Conservation (phyloP, 2,113 vertebrate genomes). For the Perognathus longimembris region DNA sequence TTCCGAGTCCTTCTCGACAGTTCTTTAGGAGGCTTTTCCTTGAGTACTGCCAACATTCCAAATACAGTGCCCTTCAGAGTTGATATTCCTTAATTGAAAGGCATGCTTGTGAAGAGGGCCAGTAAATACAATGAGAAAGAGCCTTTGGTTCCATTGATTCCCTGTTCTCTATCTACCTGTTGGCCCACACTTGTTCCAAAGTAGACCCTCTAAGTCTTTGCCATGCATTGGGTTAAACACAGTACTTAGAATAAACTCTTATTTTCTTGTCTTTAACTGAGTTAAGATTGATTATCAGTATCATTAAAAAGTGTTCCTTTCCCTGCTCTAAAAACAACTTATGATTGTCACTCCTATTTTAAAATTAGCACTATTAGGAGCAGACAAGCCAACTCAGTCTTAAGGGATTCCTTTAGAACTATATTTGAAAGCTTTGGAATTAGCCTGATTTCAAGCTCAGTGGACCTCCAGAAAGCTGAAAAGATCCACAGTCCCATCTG, state of each 20-base stretch:
- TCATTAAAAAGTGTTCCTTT: constrained; percentile 12
- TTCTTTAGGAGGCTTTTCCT: not conserved
- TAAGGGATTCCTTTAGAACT: not conserved
- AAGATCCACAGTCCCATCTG: not conserved
- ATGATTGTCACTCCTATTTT: not conserved
- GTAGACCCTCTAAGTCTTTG: not conserved
- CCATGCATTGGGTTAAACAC: not conserved
- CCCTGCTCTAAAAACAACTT: not conserved
- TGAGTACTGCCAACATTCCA: not conserved
- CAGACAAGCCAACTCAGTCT: not conserved
- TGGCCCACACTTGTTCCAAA: not conserved
- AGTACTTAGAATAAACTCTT: not conserved
- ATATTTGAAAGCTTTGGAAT: not conserved
- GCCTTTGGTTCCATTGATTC: not conserved
- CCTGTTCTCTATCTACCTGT: not conserved
- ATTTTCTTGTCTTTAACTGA: not conserved
- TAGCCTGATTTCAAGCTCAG: not conserved
- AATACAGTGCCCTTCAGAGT: not conserved
- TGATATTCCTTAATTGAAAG: not conserved
- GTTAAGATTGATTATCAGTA: not conserved
- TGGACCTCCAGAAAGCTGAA: not conserved
- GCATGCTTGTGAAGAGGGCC: not conserved
- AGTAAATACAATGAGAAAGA: not conserved
- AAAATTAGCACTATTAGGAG: not conserved
- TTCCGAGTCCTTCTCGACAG: not conserved